These are phyloP conservation scores for Lydus trimaculatus DNA, from an alignment of 2,888 invertebrate genomes.

Conservation along the genomic window DNA sequence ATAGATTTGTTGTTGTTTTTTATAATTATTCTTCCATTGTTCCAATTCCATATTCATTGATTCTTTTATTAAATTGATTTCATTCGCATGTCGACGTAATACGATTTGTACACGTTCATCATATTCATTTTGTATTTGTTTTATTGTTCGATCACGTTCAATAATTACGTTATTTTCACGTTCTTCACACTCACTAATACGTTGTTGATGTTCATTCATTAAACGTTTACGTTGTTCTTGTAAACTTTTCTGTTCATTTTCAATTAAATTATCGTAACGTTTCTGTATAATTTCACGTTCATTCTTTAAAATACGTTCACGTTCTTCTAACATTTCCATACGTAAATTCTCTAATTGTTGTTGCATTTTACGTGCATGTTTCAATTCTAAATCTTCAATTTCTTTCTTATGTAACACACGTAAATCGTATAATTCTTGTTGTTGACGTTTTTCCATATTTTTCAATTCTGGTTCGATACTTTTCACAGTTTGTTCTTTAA, in stretches of 20 bases:
- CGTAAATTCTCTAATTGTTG: slow-evolving; percentile 68
- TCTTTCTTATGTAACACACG: slow-evolving; percentile 72
- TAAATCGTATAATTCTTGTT: slow-evolving; percentile 74
- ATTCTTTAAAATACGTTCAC: slow-evolving; percentile 68
- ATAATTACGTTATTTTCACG: slow-evolving; percentile 58
- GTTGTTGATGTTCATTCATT: slow-evolving; percentile 60
- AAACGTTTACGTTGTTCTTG: slow-evolving; percentile 65
- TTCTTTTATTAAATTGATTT: slow-evolving; percentile 66
- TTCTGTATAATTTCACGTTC: slow-evolving; percentile 68
- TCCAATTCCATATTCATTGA: slow-evolving; percentile 70
- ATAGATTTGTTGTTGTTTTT: slow-evolving; percentile 67
- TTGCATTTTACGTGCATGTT: slow-evolving; percentile 68
- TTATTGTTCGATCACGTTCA: slow-evolving; percentile 62
- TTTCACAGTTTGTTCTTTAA: slow-evolving; percentile 88
- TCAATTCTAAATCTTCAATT: slow-evolving; percentile 69
- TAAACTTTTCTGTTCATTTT: slow-evolving; percentile 64
- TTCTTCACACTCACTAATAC: slow-evolving; percentile 61
- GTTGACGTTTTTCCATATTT: slow-evolving; percentile 74
- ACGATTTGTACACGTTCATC: slow-evolving; percentile 63
- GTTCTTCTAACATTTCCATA: slow-evolving; percentile 68
- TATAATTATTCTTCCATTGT: slow-evolving; percentile 69
- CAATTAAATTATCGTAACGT: slow-evolving; percentile 65
- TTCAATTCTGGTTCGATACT: slow-evolving; percentile 86
- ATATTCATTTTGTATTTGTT: slow-evolving; percentile 62
- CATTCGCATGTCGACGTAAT: slow-evolving; percentile 62